Evolutionary conservation across 2,888 invertebrate species (phyloP), one percentile per base, ranked within the genome.

Genomic region (Idaea biselata): DNA sequence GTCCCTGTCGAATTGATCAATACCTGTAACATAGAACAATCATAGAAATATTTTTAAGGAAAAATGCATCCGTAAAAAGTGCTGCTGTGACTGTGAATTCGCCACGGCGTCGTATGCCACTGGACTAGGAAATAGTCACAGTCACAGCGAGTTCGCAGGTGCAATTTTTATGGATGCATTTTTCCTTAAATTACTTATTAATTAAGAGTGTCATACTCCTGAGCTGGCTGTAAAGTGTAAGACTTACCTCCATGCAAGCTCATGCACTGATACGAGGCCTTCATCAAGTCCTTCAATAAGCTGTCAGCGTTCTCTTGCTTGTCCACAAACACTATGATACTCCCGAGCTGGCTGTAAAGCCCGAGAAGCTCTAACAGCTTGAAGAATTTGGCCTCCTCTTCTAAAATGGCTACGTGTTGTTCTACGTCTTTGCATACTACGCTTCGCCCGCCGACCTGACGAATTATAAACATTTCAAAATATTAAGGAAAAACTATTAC

Each of bases 1-100:
- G 90, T 99, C 99, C 74, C 99, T 94, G 93, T 99, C 99, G 88
- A 98, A 99, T 92, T 99, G 99, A 93, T 99, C 99, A 81, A 99
- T 99, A 73, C 99, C 93, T 93, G 91, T 90, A 91, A 92, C 91
- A 91, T 89, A 86, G 75, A 85, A 85, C 75, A 80, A 78, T 88
- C 86, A 89, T 84, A 87, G 88, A 84, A 83, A 83, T 81, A 78
- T 81, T 83, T 81, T 78, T 75, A 78, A 70, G 63, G 73, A 75
- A 72, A 25, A 25, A 25, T 25, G 25, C 25, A 5, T 5, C 25
- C 25, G 25, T 25, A 25, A 25, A 25, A 25, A 25, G 1, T 25
- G 25, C 25, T 3, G 25, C 25, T 25, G 25, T 5, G 25, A 25
- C 1, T 25, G 25, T 25, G n/a, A n/a, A n/a, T n/a, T n/a, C n/a